Conservation (phyloP, 2,888 invertebrate genomes). For the Ashinkailepas kermadecensis region DNA sequence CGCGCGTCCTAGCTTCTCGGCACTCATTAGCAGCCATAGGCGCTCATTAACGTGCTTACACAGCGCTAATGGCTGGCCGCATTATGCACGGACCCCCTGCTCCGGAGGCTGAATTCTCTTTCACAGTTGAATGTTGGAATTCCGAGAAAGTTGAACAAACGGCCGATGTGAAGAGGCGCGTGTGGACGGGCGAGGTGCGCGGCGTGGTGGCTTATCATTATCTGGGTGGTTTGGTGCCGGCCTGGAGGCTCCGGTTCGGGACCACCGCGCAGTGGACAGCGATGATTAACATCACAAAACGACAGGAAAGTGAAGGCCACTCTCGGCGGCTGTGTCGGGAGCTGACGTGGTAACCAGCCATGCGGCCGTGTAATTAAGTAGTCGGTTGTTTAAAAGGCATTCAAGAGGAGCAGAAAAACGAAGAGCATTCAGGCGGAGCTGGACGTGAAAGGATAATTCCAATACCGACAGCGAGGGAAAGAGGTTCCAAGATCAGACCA, state of each 20-base stretch:
- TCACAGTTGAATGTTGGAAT: neutral
- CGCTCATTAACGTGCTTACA: neutral
- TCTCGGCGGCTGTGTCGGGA: neutral
- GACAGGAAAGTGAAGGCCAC: neutral
- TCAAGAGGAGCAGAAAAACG: neutral
- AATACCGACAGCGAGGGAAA: no score
- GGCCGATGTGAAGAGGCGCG: neutral
- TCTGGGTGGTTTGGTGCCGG: neutral
- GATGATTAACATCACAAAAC: conserved; percentile 18
- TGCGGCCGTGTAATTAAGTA: neutral
- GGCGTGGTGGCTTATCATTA: neutral
- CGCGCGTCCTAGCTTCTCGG: neutral
- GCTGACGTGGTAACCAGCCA: neutral
- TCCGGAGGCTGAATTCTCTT: neutral
- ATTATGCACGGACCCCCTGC: neutral
- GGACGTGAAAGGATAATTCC: no score
- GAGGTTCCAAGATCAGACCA: no score
- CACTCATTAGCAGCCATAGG: neutral
- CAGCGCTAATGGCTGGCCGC: neutral
- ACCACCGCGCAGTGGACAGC: neutral
- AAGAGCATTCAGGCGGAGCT: no score
- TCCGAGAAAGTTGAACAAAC: neutral
- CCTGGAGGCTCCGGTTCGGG: neutral
- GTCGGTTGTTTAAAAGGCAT: neutral
- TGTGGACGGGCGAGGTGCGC: neutral